phyloP scores from a whole-genome alignment of 2,113 vertebrate genomes.

The Oncorhynchus tshawytscha region DNA sequence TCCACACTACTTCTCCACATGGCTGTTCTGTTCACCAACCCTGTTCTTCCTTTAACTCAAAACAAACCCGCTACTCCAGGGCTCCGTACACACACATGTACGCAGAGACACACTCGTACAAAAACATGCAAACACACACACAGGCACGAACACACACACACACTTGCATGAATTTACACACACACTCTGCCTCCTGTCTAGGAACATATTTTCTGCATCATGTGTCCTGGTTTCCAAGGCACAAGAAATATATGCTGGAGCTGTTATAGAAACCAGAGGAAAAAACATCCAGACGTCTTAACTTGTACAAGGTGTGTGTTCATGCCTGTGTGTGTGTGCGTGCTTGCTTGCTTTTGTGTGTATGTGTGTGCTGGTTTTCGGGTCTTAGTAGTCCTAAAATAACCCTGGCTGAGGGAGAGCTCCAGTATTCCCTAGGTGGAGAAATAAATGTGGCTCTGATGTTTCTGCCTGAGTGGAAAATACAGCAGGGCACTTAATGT shows the following conservation, averaged over 20 bases:
- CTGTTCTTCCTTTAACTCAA: slow-evolving; percentile 30
- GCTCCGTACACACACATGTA: neutral
- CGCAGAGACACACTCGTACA: neutral
- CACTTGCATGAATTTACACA: neutral
- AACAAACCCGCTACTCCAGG: slow-evolving; percentile 21
- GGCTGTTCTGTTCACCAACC: slow-evolving; percentile 25
- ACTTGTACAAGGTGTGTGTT: slow-evolving; percentile 31
- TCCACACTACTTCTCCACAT: slow-evolving; percentile 35
- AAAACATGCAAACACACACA: neutral
- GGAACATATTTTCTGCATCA: slow-evolving; percentile 29
- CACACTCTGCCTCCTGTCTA: neutral
- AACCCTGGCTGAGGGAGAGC: neutral
- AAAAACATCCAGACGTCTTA: slow-evolving; percentile 2
- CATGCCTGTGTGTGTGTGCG: neutral
- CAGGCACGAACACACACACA: neutral
- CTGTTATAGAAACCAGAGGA: slow-evolving; percentile 9
- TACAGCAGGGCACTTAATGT: slow-evolving; percentile 18
- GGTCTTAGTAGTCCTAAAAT: slow-evolving; percentile 35
- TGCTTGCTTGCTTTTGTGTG: neutral
- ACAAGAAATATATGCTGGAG: slow-evolving; percentile 15
- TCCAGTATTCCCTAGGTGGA: slow-evolving; percentile 25
- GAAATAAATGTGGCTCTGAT: slow-evolving; percentile 30
- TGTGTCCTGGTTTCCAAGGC: slow-evolving; percentile 9
- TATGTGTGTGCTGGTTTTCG: slow-evolving; percentile 38
- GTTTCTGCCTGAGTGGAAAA: slow-evolving; percentile 37